phyloP scores from a whole-genome alignment of 2,888 invertebrate genomes.

The Ormyrus nitidulus region DNA sequence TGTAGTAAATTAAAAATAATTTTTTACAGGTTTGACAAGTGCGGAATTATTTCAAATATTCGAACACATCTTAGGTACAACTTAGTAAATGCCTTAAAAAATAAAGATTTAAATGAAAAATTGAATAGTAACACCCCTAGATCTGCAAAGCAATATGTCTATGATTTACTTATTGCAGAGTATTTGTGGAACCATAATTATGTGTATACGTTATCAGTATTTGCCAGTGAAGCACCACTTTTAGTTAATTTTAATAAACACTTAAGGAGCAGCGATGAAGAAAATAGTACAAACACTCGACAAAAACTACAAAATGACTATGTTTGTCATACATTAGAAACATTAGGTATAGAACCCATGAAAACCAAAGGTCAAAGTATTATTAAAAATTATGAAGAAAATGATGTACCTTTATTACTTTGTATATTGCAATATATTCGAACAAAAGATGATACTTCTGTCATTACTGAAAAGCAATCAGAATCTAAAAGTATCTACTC shows the following conservation, averaged over 20 bases:
- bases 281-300: conserved; percentile 50
- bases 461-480: conserved; percentile 6
- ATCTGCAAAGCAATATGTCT: conserved; percentile 72
- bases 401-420: conserved; percentile 67
- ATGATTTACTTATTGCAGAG: conserved; percentile 72
- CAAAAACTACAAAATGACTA: conserved; percentile 70
- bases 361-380: conserved; percentile 66
- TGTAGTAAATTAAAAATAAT: background rate
- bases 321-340: conserved; percentile 69
- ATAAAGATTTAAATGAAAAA: conserved; percentile 65
- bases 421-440: conserved; percentile 67
- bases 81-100: conserved; percentile 71
- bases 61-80: conserved; percentile 72
- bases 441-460: conserved; percentile 41
- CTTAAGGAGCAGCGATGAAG: conserved; percentile 44
- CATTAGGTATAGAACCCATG: conserved; percentile 68
- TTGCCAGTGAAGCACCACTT: conserved; percentile 72
- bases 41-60: conserved; percentile 72
- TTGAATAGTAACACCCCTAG: conserved; percentile 61
- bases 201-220: conserved; percentile 71
- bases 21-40: conserved; percentile 71
- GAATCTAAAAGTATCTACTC: conserved; percentile 37
- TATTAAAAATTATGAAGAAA: conserved; percentile 65
- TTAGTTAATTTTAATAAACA: conserved; percentile 69
- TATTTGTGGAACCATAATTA: conserved; percentile 72